Conservation (phyloP, 2,888 invertebrate genomes). For the Teinopalpus imperialis region DNA sequence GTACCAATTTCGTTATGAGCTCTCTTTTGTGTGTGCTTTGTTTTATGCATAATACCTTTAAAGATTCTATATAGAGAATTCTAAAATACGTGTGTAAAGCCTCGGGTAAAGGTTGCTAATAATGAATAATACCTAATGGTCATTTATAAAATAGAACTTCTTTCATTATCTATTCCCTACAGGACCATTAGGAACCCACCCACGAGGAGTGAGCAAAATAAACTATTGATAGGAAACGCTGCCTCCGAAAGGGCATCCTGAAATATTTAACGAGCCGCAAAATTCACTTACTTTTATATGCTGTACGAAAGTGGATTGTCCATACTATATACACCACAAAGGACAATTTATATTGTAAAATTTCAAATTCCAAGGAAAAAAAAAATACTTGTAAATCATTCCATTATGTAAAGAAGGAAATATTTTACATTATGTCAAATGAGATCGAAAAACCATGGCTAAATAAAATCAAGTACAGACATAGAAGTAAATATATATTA, state of each 20-base stretch:
- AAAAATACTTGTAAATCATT: too few relatives aligned
- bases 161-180: background rate
- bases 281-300: constrained; percentile 11
- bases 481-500: background rate
- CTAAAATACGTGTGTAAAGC: too few relatives aligned
- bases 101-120: too few relatives aligned
- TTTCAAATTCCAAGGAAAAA: too few relatives aligned
- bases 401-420: too few relatives aligned
- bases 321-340: too few relatives aligned
- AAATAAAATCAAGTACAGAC: background rate
- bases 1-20: too few relatives aligned
- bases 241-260: background rate
- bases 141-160: background rate
- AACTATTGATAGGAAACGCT: constrained; percentile 1
- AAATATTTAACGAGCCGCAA: constrained; percentile 12
- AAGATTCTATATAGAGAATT: too few relatives aligned
- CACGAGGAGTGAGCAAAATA: background rate
- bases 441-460: constrained; percentile 22
- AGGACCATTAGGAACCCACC: background rate
- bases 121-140: background rate
- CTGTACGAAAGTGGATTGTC: background rate
- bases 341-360: too few relatives aligned
- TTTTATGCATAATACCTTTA: too few relatives aligned
- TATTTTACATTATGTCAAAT: too few relatives aligned
- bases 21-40: too few relatives aligned